These are phyloP conservation scores for Lipophrys pholis DNA, from an alignment of 2,113 vertebrate species.

Conservation along the genomic window DNA sequence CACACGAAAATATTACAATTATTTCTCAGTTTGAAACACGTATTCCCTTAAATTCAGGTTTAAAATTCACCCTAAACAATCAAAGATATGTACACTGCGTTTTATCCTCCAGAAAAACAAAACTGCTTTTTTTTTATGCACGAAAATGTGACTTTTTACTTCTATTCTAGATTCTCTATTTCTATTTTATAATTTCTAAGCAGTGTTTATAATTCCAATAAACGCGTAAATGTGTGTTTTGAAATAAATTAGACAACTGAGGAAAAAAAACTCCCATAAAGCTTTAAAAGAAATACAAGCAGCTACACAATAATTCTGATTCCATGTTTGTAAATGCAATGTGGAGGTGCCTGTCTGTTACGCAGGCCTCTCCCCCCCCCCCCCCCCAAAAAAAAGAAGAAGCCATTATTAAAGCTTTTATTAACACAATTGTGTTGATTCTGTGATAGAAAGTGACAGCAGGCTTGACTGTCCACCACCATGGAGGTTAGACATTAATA, in stretches of 20 bases:
- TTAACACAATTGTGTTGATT: background rate
- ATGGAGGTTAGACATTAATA: background rate
- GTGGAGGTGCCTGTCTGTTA: background rate
- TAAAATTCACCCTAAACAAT: too few species aligned
- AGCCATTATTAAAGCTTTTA: background rate
- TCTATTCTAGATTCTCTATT: background rate
- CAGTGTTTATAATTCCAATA: background rate
- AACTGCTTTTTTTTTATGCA: background rate
- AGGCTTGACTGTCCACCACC: background rate
- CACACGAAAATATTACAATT: rapidly evolving
- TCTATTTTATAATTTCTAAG: background rate
- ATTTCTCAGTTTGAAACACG: too few species aligned
- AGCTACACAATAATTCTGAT: background rate
- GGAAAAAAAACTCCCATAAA: background rate
- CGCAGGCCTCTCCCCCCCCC: background rate
- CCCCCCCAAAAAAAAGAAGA: background rate
- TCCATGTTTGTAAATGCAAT: background rate
- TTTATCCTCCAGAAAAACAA: background rate
- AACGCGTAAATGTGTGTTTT: background rate
- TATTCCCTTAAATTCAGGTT: background rate
- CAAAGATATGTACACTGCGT: too few species aligned
- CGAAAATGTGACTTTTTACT: background rate
- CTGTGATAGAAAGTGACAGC: background rate
- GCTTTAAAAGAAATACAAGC: background rate
- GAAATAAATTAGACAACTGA: background rate